A percentile compares a stretch with the other conserved stretches of the same genome.
These are phyloP conservation scores for Nyctibius grandis DNA, from an alignment of 2,797 vertebrate genomes.

Conservation along the genomic window DNA sequence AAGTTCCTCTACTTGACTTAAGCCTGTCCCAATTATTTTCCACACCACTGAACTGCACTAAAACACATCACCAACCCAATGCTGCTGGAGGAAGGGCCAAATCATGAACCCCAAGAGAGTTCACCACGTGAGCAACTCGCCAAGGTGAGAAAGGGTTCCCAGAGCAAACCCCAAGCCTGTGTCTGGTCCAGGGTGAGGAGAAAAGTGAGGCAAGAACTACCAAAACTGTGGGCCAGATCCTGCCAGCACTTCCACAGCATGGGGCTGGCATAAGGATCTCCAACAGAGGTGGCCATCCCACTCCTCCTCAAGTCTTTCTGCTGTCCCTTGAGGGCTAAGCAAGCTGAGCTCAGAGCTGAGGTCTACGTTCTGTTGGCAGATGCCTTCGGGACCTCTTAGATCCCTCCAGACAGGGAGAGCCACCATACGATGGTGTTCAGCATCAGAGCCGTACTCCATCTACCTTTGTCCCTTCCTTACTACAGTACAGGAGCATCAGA, in stretches of 20 bases:
- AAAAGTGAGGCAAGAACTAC: not conserved
- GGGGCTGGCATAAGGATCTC: not conserved
- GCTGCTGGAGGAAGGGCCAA: not conserved
- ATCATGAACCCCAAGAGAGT: not conserved
- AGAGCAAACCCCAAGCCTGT: not conserved
- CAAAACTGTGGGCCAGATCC: not conserved
- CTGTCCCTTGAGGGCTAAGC: not conserved
- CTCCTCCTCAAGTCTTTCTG: not conserved
- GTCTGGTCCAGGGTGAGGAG: not conserved
- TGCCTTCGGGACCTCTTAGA: not conserved
- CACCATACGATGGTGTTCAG: not conserved
- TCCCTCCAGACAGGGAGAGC: not conserved
- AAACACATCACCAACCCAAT: not conserved
- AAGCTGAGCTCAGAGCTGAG: not conserved
- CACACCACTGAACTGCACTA: too few relatives aligned
- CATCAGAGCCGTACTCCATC: not conserved
- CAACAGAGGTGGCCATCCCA: not conserved
- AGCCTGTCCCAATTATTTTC: not conserved
- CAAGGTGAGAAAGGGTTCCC: not conserved
- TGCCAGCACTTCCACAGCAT: fast-evolving
- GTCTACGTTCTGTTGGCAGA: not conserved
- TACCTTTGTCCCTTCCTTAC: not conserved
- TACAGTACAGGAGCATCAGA: not conserved
- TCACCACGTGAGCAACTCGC: fast-evolving
- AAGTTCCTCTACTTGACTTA: not conserved